Evolutionary conservation across 2,113 vertebrate species (phyloP).

Genomic region (Oenanthe oenanthe): DNA sequence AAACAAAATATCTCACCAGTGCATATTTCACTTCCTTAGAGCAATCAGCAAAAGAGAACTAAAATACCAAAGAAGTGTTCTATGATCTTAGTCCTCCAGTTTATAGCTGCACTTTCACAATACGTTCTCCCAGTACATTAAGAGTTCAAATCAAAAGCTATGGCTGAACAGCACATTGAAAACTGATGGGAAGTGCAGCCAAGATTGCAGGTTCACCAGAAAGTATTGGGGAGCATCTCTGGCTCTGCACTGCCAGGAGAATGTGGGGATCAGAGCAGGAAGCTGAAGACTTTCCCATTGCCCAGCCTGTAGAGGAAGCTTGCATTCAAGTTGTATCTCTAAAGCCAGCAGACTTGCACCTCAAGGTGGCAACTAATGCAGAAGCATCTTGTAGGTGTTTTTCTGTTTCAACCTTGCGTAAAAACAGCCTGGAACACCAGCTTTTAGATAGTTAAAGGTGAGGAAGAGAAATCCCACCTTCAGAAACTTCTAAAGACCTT

Average conservation of each 20-base stretch:
- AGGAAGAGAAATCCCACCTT: neutral
- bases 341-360: neutral
- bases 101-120: neutral
- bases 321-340: neutral
- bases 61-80: neutral
- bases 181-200: neutral
- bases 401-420: neutral
- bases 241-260: neutral
- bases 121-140: neutral
- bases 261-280: neutral
- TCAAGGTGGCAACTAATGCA: neutral
- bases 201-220: neutral
- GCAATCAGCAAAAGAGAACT: neutral
- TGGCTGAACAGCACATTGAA: neutral
- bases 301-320: neutral
- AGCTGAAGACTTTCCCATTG: neutral
- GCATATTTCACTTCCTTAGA: neutral
- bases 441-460: neutral
- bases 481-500: neutral
- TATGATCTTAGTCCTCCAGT: neutral
- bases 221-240: neutral
- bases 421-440: neutral
- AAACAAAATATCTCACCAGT: neutral
- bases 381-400: neutral
- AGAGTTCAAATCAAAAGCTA: neutral